These are phyloP conservation scores for Pristis pectinata DNA, from an alignment of 2,797 vertebrate species.

Conservation along the genomic window DNA sequence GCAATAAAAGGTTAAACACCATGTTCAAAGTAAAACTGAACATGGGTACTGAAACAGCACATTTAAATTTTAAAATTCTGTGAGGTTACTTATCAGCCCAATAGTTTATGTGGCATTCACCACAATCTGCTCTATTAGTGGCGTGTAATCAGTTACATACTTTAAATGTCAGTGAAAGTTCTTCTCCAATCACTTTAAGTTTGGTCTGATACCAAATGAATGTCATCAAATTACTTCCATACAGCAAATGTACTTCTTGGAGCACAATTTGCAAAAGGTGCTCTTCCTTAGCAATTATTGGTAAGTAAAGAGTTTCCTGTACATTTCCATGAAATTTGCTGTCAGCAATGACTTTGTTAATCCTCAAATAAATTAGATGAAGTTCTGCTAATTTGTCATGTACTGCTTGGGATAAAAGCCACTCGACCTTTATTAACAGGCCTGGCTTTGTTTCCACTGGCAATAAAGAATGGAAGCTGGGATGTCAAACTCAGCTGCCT, in stretches of 20 bases:
- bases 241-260: not conserved
- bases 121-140: not conserved
- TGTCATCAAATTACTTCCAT: not conserved
- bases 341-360: not conserved
- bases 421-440: not conserved
- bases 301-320: no score
- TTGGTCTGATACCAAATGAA: not conserved
- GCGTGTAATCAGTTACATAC: not conserved
- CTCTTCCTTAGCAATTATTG: not conserved
- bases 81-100: not conserved
- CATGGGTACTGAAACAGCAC: not conserved
- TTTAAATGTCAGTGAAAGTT: not conserved
- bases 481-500: not conserved
- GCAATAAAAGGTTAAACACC: not conserved
- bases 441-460: not conserved
- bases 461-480: not conserved
- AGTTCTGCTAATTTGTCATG: not conserved
- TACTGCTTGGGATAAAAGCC: not conserved
- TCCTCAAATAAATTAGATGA: not conserved
- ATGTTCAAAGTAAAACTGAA: not conserved
- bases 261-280: not conserved
- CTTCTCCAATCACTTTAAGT: not conserved
- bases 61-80: conserved; percentile 18
- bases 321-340: not conserved
- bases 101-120: not conserved